These are phyloP conservation scores for Centropyge bicolor DNA, from an alignment of 2,797 vertebrate species.

Conservation along the genomic window DNA sequence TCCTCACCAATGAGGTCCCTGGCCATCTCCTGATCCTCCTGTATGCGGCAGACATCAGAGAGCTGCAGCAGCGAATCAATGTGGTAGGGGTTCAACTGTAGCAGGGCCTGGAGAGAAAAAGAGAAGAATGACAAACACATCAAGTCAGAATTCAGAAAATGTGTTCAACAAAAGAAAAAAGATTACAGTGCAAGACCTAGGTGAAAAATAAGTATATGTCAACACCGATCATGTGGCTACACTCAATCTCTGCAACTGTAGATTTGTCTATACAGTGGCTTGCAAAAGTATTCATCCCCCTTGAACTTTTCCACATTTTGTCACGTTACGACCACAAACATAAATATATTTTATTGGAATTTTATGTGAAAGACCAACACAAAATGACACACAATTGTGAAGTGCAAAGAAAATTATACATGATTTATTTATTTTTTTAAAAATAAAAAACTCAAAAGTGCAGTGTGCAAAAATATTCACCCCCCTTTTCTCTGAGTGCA, in stretches of 20 bases:
- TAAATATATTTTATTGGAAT: no score
- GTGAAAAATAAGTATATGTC: neutral
- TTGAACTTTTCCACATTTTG: no score
- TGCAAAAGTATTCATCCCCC: no score
- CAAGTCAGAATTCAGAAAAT: neutral
- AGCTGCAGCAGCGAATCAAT: slow-evolving; percentile 97
- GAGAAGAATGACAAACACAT: neutral
- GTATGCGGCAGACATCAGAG: slow-evolving; percentile 95
- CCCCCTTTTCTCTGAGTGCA: no score
- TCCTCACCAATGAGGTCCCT: slow-evolving; percentile 92
- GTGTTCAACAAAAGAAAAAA: neutral
- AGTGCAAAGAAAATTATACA: no score
- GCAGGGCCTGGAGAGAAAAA: slow-evolving; percentile 85
- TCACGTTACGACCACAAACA: no score
- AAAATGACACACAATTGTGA: no score
- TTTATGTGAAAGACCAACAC: no score
- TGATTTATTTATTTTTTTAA: no score
- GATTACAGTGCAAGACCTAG: neutral
- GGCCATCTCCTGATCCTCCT: slow-evolving; percentile 98
- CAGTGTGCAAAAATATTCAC: no score
- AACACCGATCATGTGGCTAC: neutral
- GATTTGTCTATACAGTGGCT: no score
- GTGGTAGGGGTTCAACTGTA: slow-evolving; percentile 95
- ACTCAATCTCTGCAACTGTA: neutral
- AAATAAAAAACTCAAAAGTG: no score